phyloP scores from a whole-genome alignment of 2,888 invertebrate species.

The Fragum sueziense region DNA sequence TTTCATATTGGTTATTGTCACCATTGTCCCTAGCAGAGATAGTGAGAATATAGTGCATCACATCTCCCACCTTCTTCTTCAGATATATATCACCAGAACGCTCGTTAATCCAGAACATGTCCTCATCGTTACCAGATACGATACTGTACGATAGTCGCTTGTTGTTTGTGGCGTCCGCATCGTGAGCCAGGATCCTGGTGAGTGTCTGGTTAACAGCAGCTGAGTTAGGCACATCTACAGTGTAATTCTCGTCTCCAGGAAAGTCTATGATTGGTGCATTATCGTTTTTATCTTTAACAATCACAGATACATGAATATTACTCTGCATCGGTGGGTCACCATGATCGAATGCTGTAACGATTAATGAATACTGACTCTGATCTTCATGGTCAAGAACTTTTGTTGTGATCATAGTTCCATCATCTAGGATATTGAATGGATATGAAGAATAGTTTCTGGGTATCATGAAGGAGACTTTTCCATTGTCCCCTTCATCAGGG shows the following conservation, averaged over 20 bases:
- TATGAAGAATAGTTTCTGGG: slow-evolving; percentile 41
- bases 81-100: slow-evolving; percentile 58
- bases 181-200: slow-evolving; percentile 54
- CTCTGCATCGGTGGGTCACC: slow-evolving; percentile 63
- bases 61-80: slow-evolving; percentile 51
- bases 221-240: slow-evolving; percentile 62
- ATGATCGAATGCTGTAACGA: slow-evolving; percentile 66
- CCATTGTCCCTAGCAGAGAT: slow-evolving; percentile 62
- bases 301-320: slow-evolving; percentile 63
- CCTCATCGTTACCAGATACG: slow-evolving; percentile 38
- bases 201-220: slow-evolving; percentile 49
- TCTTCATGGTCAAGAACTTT: slow-evolving; percentile 67
- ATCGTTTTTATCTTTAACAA: slow-evolving; percentile 69
- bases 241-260: slow-evolving; percentile 68
- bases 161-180: slow-evolving; percentile 61
- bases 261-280: slow-evolving; percentile 71
- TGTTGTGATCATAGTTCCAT: slow-evolving; percentile 66
- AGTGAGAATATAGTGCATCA: slow-evolving; percentile 58
- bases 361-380: slow-evolving; percentile 59
- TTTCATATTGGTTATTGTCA: slow-evolving; percentile 36
- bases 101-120: slow-evolving; percentile 55
- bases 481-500: slow-evolving; percentile 89
- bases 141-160: slow-evolving; percentile 55
- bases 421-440: slow-evolving; percentile 65
- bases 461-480: slow-evolving; percentile 56